Evolutionary conservation across 2,113 vertebrate species (phyloP).

Genomic region (Rhinolophus ferrumequinum): DNA sequence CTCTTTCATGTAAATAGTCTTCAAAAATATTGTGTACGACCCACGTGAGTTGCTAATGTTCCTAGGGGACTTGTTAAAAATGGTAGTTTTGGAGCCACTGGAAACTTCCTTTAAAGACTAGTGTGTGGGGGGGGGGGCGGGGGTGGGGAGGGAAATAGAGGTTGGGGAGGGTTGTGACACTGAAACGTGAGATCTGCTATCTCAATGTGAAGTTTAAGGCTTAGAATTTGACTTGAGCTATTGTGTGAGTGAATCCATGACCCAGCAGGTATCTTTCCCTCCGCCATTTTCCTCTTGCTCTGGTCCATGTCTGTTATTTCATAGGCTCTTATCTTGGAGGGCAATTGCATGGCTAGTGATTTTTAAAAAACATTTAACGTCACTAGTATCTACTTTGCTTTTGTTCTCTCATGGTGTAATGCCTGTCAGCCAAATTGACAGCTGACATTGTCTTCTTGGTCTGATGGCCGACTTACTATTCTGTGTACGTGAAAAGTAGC

Average conservation of each 20-base stretch:
- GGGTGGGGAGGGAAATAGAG: no score
- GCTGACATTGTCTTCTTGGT: not conserved
- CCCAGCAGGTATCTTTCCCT: not conserved
- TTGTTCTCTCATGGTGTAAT: not conserved
- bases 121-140: no score
- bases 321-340: not conserved
- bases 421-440: not conserved
- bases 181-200: not conserved
- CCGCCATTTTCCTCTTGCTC: not conserved
- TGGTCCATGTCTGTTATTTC: not conserved
- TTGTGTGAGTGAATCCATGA: not conserved
- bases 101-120: not conserved
- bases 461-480: no score
- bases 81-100: accelerated
- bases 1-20: not conserved
- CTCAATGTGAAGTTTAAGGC: no score
- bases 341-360: accelerated
- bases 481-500: not conserved
- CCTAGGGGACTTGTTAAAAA: not conserved
- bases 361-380: not conserved
- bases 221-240: not conserved
- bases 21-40: accelerated
- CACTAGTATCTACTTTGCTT: not conserved
- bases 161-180: not conserved
- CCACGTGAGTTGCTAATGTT: not conserved